Percentiles rank a stretch among this genome's conserved stretches.
phyloP scores from a whole-genome alignment of 2,797 vertebrate species.

The Holocentrus rufus region DNA sequence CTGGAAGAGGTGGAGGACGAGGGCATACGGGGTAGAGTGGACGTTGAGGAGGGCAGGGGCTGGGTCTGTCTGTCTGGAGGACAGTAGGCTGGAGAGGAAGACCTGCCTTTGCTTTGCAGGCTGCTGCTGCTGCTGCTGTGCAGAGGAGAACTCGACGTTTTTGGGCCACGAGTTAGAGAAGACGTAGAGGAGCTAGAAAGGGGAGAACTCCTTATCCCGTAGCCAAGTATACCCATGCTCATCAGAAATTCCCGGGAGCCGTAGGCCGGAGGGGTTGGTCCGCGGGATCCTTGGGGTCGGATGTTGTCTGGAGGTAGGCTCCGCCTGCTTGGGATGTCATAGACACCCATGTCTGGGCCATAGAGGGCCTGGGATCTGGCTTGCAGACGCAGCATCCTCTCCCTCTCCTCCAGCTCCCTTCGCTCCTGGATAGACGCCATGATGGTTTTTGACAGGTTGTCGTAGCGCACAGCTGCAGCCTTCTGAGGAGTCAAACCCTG shows the following conservation, averaged over 20 bases:
- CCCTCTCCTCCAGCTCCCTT: constrained; percentile 89
- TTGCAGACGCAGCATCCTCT: constrained; percentile 86
- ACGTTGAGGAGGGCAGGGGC: constrained; percentile 79
- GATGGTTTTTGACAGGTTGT: constrained; percentile 91
- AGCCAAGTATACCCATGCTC: constrained; percentile 85
- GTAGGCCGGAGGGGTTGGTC: constrained; percentile 83
- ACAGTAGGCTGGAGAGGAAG: constrained; percentile 87
- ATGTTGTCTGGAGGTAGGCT: constrained; percentile 88
- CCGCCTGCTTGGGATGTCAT: constrained; percentile 90
- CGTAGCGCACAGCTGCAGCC: constrained; percentile 84
- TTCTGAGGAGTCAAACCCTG: constrained; percentile 62
- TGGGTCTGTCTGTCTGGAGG: constrained; percentile 86
- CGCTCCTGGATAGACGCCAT: constrained; percentile 95
- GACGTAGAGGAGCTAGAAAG: constrained; percentile 88
- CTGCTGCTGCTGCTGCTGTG: constrained; percentile 90
- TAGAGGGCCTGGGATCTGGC: constrained; percentile 72
- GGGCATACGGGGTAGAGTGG: constrained; percentile 83
- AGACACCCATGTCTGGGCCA: constrained; percentile 87
- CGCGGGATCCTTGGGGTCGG: constrained; percentile 68
- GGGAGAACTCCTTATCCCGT: constrained; percentile 86
- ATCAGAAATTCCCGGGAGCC: constrained; percentile 94
- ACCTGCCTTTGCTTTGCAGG: constrained; percentile 86
- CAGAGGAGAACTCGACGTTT: constrained; percentile 89
- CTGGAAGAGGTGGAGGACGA: constrained; percentile 74
- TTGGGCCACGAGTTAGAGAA: constrained; percentile 88